Evolutionary conservation across 23 tunicate species (phyloP).

Genomic region (Diplosoma virens): DNA sequence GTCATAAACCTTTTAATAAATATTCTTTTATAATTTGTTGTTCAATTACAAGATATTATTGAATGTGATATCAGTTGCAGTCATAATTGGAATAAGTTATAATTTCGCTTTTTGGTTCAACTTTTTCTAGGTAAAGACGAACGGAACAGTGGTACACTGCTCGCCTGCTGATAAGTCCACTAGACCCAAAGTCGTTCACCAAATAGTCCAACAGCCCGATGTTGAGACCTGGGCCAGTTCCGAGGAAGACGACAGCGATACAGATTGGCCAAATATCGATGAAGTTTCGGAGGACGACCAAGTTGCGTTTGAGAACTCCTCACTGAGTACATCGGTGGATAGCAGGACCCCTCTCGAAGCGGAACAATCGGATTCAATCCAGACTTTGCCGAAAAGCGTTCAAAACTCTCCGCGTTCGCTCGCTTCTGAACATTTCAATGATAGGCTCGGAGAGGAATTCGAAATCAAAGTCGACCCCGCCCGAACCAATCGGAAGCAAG

Average conservation of each 20-base stretch:
- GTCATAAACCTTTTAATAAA: too few relatives aligned
- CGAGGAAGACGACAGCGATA: conserved; percentile 41
- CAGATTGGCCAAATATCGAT: conserved; percentile 38
- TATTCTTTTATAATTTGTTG: not conserved
- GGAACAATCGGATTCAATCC: not conserved
- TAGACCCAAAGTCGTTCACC: not conserved
- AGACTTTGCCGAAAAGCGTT: not conserved
- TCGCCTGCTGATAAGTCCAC: conserved; percentile 3
- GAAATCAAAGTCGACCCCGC: conserved; percentile 44
- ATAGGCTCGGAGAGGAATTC: conserved; percentile 51
- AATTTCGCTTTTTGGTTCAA: not conserved
- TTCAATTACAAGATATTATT: not conserved
- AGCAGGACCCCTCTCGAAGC: not conserved
- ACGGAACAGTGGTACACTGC: too few relatives aligned
- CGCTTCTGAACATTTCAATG: not conserved
- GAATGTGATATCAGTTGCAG: not conserved
- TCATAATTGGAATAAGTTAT: not conserved
- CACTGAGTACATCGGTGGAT: too few relatives aligned
- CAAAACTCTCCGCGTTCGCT: not conserved
- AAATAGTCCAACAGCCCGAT: conserved; percentile 30
- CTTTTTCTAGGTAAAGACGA: too few relatives aligned
- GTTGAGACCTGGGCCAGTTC: conserved; percentile 84
- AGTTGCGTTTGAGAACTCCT: not conserved
- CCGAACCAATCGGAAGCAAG: not conserved
- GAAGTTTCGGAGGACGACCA: not conserved